A percentile compares a stretch with the other conserved stretches of the same genome.
Evolutionary conservation across 2,113 vertebrate genomes (phyloP).

Genomic region (Danionella cerebrum): DNA sequence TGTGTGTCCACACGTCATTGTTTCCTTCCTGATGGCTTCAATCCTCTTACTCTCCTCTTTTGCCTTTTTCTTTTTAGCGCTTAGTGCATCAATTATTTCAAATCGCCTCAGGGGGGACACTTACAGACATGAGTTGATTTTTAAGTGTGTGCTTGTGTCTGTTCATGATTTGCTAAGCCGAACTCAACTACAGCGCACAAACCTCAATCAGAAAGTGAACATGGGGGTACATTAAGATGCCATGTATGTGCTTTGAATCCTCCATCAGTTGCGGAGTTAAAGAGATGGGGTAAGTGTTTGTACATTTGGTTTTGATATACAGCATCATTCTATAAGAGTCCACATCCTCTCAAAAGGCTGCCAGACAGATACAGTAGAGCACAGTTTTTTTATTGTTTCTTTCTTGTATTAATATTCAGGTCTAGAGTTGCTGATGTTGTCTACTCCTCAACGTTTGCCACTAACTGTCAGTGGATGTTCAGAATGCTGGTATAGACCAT

Average conservation of each 20-base stretch:
- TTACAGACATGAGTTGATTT: conserved; percentile 22
- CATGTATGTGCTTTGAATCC: too few species aligned
- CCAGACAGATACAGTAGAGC: too few species aligned
- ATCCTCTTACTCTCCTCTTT: background rate
- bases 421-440: too few species aligned
- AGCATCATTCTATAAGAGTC: too few species aligned
- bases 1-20: background rate
- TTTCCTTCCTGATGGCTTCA: background rate
- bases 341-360: too few species aligned
- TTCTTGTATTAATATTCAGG: too few species aligned
- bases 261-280: too few species aligned
- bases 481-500: conserved; percentile 49
- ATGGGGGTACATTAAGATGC: background rate
- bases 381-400: too few species aligned
- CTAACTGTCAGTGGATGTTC: conserved; percentile 53
- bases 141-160: background rate
- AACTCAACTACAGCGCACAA: conserved; percentile 11
- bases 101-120: conserved; percentile 23
- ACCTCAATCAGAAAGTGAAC: background rate
- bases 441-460: too few species aligned
- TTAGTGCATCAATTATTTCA: conserved; percentile 38
- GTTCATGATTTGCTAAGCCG: conserved; percentile 1
- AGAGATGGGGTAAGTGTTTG: too few species aligned
- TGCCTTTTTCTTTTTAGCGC: conserved; percentile 20
- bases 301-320: too few species aligned